Percentiles rank a stretch among this genome's conserved stretches.
Conservation (phyloP, 53 echinoderm and acorn worm species). For the Astropecten irregularis region DNA sequence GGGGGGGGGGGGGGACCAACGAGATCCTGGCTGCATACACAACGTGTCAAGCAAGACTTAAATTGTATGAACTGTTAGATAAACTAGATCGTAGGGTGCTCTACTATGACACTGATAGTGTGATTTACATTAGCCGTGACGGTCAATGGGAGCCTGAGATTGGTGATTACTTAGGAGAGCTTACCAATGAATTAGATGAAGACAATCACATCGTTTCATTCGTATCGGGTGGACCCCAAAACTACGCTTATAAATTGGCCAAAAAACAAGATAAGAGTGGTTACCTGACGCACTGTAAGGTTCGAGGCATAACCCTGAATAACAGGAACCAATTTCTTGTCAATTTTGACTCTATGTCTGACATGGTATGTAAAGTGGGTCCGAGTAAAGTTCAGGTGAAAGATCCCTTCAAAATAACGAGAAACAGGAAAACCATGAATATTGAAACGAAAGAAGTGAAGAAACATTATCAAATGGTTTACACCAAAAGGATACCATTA, state of each 20-base stretch:
- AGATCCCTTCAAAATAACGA: not conserved
- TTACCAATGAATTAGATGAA: slow-evolving; percentile 59
- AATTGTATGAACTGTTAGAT: slow-evolving; percentile 56
- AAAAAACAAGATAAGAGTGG: not conserved
- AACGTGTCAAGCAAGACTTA: slow-evolving; percentile 43
- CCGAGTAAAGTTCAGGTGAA: slow-evolving; percentile 9
- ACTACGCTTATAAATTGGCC: slow-evolving; percentile 63
- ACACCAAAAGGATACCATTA: slow-evolving; percentile 36
- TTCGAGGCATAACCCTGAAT: slow-evolving; percentile 46
- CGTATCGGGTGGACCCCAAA: slow-evolving; percentile 62
- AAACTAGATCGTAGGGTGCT: slow-evolving; percentile 50
- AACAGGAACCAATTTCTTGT: slow-evolving; percentile 4
- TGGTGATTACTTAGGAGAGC: slow-evolving; percentile 54
- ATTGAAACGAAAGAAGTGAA: slow-evolving; percentile 13
- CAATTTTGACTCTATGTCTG: slow-evolving; percentile 32
- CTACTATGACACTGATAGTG: slow-evolving; percentile 68
- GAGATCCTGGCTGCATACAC: slow-evolving; percentile 65
- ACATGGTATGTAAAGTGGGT: slow-evolving; percentile 19
- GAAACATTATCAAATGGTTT: slow-evolving; percentile 28
- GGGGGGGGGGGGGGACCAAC: not conserved
- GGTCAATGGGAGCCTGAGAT: slow-evolving; percentile 38
- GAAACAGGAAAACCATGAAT: slow-evolving; percentile 9
- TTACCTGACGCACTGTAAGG: slow-evolving; percentile 5
- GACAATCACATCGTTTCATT: slow-evolving; percentile 61
- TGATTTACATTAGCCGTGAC: slow-evolving; percentile 36